phyloP scores from a whole-genome alignment of 2,888 invertebrate species.

The Eledone cirrhosa region DNA sequence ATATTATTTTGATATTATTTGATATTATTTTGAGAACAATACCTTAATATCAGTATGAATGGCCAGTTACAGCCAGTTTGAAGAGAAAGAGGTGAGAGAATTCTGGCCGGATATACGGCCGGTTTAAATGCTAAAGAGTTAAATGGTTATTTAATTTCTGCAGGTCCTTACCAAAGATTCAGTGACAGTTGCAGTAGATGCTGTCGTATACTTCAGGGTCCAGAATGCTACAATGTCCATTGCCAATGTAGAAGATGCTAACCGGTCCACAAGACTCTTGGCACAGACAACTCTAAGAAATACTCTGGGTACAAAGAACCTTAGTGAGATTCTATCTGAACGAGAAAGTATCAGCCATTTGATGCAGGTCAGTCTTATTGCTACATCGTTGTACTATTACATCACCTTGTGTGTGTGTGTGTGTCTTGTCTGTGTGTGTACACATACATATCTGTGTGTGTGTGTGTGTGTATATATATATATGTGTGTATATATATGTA shows the following conservation, averaged over 20 bases:
- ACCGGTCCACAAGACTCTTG: constrained; percentile 59
- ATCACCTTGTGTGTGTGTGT: no score
- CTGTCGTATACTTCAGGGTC: constrained; percentile 64
- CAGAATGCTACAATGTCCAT: constrained; percentile 62
- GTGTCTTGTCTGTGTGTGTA: no score
- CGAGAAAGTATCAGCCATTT: constrained; percentile 59
- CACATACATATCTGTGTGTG: not conserved
- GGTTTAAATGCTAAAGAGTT: no score
- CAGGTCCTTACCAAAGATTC: constrained; percentile 64
- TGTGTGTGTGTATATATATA: not conserved
- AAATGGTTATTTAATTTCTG: not conserved
- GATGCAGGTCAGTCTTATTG: constrained; percentile 62
- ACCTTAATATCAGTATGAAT: no score
- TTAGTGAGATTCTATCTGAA: constrained; percentile 61
- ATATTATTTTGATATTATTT: no score
- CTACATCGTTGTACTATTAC: not conserved
- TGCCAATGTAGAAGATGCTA: constrained; percentile 62
- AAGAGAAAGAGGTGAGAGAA: no score
- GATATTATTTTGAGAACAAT: no score
- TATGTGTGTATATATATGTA: no score
- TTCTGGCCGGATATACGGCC: no score
- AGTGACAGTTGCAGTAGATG: constrained; percentile 64
- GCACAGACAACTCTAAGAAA: constrained; percentile 65
- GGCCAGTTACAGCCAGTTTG: no score
- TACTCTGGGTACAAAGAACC: constrained; percentile 60